A percentile compares a stretch with the other conserved stretches of the same genome.
phyloP scores from a whole-genome alignment of 2,888 invertebrate species.

The Brachyptera risi region DNA sequence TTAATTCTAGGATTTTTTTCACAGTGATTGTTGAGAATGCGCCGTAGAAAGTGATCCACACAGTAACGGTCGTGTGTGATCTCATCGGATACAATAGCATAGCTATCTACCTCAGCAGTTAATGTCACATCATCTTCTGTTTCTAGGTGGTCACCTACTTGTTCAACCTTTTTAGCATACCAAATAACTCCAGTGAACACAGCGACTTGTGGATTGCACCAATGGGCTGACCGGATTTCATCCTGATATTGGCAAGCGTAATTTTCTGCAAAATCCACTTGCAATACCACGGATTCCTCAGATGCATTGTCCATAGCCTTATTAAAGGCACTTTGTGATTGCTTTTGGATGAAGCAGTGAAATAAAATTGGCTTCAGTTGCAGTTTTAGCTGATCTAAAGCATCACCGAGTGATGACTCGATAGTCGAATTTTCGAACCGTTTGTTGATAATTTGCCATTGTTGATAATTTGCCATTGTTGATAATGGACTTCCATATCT shows the following conservation, averaged over 20 bases:
- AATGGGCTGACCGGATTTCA: background rate
- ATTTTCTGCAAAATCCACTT: too few species aligned
- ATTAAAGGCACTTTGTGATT: background rate
- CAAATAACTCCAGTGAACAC: slow-evolving; percentile 9
- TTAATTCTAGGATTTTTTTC: too few species aligned
- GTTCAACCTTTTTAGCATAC: too few species aligned
- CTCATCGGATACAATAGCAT: too few species aligned
- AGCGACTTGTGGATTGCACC: slow-evolving; percentile 9
- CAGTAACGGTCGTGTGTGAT: background rate
- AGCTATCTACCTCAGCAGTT: too few species aligned
- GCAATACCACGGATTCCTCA: background rate
- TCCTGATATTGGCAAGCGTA: background rate
- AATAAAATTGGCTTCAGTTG: background rate
- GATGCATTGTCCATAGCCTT: background rate
- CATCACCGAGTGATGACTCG: background rate
- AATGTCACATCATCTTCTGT: too few species aligned
- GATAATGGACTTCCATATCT: background rate
- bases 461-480: background rate
- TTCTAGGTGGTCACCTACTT: background rate
- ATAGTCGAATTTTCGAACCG: background rate
- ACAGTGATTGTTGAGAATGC: too few species aligned
- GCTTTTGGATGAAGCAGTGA: background rate
- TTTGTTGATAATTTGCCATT: background rate
- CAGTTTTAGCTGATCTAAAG: background rate
- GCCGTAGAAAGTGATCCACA: background rate